Evolutionary conservation across 2,113 vertebrate species (phyloP), one percentile per base, ranked within the genome.

Genomic region (Tachycineta bicolor): DNA sequence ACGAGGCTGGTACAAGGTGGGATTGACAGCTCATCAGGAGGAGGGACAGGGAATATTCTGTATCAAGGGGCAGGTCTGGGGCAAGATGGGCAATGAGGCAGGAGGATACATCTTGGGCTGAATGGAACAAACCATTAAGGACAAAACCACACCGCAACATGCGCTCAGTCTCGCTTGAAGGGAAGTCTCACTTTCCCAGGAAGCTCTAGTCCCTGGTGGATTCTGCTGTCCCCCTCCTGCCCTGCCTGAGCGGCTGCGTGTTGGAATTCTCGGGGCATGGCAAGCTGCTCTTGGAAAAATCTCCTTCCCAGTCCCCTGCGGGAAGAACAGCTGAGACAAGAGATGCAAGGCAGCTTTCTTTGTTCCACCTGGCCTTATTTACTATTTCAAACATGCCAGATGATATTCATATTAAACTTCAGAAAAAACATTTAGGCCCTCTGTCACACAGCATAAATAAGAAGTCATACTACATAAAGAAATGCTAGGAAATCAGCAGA

Each of bases 391-490:
- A 83, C 0, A 0, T 31, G 59, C 68, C 59, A 82, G 25, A 28
- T 41, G 50, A 64, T 3, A 90, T 47, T 25, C 58, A 31, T 62
- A 52, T 39, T 56, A 82, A 81, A 71, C 56, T 75, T 67, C 52
- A 90, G 62, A 70, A 75, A 82, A 88, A 75, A 3, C 74, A 50
- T 55, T 92, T 78, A 63, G 34, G 56, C 16, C 39, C 70, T 75
- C 62, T 82, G 85, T 90, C 78, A 79, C 52, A 24, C 16, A 33
- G 37, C 23, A 46, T 75, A 78, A 94, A 91, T 81, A 87, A 83
- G 43, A 95, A 87, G 83, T 58, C 34, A 39, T 10, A 14, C 50
- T 21, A 10, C 14, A 56, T 53, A 65, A 83, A 91, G 55, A 86
- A 86, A 67, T n/a, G 25, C 26, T 34, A 31, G 34, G 55, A 81